These are phyloP conservation scores for Vulpes vulpes DNA, from an alignment of 2,113 vertebrate genomes.

Conservation along the genomic window DNA sequence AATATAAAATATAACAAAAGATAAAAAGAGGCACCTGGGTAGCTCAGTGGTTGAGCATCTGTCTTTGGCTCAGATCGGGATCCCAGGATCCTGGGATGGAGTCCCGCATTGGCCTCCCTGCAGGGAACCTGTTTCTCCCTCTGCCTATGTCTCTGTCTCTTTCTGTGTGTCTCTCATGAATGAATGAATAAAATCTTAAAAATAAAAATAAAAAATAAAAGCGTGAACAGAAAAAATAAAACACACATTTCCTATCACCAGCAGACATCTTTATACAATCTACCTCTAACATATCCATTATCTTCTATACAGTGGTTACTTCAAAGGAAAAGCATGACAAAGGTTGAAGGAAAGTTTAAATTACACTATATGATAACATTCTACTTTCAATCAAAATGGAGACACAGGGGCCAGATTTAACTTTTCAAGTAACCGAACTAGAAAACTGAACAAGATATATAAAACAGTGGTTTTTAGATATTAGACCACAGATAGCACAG, in stretches of 20 bases:
- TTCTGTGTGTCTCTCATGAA: no score
- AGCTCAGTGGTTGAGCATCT: no score
- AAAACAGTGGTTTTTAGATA: constrained; percentile 37
- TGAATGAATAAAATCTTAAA: no score
- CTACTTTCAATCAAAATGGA: neutral
- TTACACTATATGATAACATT: neutral
- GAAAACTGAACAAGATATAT: constrained; percentile 27
- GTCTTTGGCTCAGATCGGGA: no score
- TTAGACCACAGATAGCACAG: neutral
- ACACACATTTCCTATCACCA: neutral
- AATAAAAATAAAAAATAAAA: no score
- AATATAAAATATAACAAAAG: neutral
- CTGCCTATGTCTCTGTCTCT: no score
- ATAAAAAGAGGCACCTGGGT: neutral
- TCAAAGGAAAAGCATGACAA: neutral
- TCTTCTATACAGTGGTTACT: neutral
- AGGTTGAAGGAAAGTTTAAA: neutral
- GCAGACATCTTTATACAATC: neutral
- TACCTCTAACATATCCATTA: neutral
- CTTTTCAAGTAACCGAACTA: neutral
- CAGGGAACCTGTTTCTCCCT: no score
- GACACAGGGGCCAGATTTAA: neutral
- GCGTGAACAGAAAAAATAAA: neutral
- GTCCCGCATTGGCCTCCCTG: no score
- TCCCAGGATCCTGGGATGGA: no score